Conservation (phyloP, 2,113 vertebrate species). For the Elachura formosa region DNA sequence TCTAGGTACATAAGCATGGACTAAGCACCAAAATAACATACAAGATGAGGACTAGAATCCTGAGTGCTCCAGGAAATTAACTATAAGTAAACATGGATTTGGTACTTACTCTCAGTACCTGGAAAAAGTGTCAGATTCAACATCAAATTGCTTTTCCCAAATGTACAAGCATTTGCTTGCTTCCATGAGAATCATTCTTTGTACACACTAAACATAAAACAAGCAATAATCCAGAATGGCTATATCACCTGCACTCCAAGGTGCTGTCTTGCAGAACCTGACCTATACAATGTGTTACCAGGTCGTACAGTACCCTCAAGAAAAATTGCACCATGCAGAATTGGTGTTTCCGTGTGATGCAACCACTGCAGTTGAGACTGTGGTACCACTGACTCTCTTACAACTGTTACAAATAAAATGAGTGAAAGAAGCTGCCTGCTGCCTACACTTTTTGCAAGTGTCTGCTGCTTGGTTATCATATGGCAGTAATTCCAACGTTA, state of each 20-base stretch:
- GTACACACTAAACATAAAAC: neutral
- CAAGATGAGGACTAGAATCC: neutral
- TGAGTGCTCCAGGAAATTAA: fast-evolving
- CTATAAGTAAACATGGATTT: neutral
- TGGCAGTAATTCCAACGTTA: neutral
- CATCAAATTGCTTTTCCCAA: neutral
- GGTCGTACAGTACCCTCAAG: neutral
- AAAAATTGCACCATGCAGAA: neutral
- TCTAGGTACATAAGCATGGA: neutral
- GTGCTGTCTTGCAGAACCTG: neutral
- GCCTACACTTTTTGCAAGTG: neutral
- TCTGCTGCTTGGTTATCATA: neutral
- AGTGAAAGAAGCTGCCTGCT: neutral
- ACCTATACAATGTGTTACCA: neutral
- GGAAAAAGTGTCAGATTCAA: neutral
- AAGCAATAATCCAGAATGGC: neutral
- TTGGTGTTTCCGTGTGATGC: neutral
- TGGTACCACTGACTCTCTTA: neutral
- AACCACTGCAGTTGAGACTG: neutral
- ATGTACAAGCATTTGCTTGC: neutral
- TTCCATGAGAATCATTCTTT: neutral
- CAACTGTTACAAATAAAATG: neutral
- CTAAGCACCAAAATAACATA: neutral
- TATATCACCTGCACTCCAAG: neutral
- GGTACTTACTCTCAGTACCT: neutral